Percentiles rank a stretch among this genome's conserved stretches.
Conservation (phyloP, 2,113 vertebrate species). For the Camelus dromedarius region DNA sequence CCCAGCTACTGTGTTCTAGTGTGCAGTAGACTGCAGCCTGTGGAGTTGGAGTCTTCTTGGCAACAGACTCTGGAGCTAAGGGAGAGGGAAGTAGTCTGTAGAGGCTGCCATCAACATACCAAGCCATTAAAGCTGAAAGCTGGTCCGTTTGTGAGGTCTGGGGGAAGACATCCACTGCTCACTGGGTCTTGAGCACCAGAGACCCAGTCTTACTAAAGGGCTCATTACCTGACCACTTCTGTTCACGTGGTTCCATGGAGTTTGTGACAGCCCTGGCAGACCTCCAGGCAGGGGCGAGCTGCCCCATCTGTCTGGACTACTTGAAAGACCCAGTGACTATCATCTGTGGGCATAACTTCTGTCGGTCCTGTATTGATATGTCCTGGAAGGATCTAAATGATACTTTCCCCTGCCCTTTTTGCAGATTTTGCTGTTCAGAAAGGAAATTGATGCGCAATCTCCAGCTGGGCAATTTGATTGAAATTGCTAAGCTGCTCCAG, state of each 20-base stretch:
- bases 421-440: neutral
- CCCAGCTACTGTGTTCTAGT: neutral
- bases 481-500: neutral
- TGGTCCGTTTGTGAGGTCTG: neutral
- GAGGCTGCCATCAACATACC: neutral
- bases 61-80: neutral
- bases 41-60: too few relatives aligned
- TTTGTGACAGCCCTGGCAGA: neutral
- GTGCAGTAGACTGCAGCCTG: neutral
- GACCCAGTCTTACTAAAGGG: neutral
- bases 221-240: neutral
- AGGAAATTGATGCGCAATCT: conserved; percentile 19
- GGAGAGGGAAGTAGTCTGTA: neutral
- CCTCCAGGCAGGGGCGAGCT: conserved; percentile 55
- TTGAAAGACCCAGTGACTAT: conserved; percentile 67
- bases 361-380: conserved; percentile 20
- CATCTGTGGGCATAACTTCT: conserved; percentile 74
- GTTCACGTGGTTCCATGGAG: neutral
- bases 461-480: conserved; percentile 17
- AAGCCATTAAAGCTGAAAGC: neutral
- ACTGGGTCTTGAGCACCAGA: neutral
- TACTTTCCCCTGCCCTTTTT: conserved; percentile 49
- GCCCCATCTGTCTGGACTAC: conserved; percentile 56
- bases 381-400: conserved; percentile 39
- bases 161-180: neutral